Conservation (phyloP, 2,797 vertebrate genomes). For the Anniella stebbinsi region DNA sequence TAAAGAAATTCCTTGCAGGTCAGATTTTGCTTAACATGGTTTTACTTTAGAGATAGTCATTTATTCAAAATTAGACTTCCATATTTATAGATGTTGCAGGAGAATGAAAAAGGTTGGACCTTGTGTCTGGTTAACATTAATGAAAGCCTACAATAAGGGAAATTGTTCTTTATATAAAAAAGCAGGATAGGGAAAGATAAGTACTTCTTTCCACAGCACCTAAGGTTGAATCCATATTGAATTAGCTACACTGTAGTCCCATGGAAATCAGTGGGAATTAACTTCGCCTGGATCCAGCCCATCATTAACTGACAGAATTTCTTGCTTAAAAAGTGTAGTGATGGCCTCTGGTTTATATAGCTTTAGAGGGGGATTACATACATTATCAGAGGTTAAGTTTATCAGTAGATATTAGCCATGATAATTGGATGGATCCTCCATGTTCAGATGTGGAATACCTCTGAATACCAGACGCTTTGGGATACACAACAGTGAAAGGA, state of each 20-base stretch:
- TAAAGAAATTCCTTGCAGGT: conserved; percentile 57
- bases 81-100: background rate
- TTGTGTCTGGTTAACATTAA: background rate
- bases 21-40: conserved; percentile 45
- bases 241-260: background rate
- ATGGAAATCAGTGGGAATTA: background rate
- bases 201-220: background rate
- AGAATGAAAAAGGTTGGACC: background rate
- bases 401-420: background rate
- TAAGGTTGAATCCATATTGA: background rate
- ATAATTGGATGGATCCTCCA: background rate
- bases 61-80: background rate
- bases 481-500: background rate
- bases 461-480: background rate
- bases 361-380: background rate
- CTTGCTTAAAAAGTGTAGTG: background rate
- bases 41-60: conserved; percentile 31
- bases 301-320: background rate
- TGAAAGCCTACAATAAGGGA: background rate
- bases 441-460: background rate
- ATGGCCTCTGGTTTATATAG: background rate
- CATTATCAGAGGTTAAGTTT: background rate
- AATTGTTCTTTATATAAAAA: background rate
- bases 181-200: background rate
- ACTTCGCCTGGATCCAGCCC: background rate